phyloP scores from a whole-genome alignment of 2,797 vertebrate genomes.

The Mus minutoides region DNA sequence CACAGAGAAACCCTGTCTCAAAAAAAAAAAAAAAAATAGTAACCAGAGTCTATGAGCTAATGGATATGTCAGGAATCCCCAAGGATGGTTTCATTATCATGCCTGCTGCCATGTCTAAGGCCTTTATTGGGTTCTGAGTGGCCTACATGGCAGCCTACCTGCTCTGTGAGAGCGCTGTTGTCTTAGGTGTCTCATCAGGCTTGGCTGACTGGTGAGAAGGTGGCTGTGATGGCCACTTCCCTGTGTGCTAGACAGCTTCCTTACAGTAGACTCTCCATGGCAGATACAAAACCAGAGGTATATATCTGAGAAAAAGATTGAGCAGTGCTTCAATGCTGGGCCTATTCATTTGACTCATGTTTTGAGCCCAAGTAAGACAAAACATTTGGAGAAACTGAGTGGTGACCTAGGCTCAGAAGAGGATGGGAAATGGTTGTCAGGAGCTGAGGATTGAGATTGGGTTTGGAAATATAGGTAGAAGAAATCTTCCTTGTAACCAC shows the following conservation, averaged over 20 bases:
- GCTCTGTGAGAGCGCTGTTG: neutral
- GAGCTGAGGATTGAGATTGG: neutral
- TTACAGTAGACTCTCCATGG: neutral
- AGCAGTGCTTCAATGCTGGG: neutral
- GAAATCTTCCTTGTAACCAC: neutral
- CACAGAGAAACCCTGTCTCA: too few species aligned
- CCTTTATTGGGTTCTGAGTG: neutral
- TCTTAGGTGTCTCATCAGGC: neutral
- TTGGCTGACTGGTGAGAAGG: neutral
- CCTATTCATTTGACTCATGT: neutral
- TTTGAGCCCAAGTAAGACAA: constrained; percentile 10
- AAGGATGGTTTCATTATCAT: neutral
- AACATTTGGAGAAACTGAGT: neutral
- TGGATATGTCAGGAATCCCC: neutral
- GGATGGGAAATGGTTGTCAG: neutral
- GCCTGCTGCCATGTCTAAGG: neutral
- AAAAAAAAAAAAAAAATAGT: neutral
- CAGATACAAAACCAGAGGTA: neutral
- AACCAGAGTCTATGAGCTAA: neutral
- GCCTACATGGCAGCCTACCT: neutral
- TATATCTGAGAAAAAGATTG: neutral
- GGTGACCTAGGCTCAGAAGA: neutral
- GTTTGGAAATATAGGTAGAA: neutral
- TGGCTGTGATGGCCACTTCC: neutral
- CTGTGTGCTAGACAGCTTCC: neutral